These are phyloP conservation scores for Siderastrea siderea DNA, from an alignment of 92 coral and sea anemone genomes.

Conservation along the genomic window DNA sequence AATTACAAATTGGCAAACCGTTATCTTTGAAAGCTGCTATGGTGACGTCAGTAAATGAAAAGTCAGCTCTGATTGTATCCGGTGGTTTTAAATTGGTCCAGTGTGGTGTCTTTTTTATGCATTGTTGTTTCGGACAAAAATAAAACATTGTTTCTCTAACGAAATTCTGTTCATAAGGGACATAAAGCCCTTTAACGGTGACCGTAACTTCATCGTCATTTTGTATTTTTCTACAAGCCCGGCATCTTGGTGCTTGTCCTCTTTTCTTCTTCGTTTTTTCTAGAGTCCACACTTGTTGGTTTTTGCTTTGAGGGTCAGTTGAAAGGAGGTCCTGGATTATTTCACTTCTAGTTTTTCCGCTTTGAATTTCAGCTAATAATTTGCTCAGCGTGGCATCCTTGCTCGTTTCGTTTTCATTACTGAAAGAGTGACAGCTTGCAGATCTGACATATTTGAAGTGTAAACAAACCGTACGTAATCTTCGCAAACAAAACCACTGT, in stretches of 20 bases:
- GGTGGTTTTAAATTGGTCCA: no score
- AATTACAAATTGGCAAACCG: no score
- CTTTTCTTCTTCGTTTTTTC: slow-evolving; percentile 24
- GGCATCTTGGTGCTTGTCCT: slow-evolving; percentile 46
- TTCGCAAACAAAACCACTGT: slow-evolving; percentile 23
- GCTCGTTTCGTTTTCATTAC: slow-evolving; percentile 12
- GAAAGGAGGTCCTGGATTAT: slow-evolving; percentile 19
- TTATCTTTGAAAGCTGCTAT: no score
- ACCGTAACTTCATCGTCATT: slow-evolving; percentile 11
- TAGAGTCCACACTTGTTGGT: slow-evolving; percentile 31
- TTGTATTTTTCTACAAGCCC: slow-evolving; percentile 17
- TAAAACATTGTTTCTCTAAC: no score
- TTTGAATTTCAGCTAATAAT: background rate
- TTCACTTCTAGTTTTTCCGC: slow-evolving; percentile 24
- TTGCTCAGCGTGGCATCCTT: slow-evolving; percentile 6
- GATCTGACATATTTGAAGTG: background rate
- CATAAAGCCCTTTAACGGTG: background rate
- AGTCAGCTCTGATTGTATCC: no score
- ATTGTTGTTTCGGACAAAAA: no score
- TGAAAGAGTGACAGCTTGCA: slow-evolving; percentile 24
- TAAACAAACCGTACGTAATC: slow-evolving; percentile 32
- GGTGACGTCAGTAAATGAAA: no score
- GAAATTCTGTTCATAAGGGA: slow-evolving; percentile 44
- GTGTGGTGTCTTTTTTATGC: no score
- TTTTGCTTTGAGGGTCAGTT: slow-evolving; percentile 9